Percentiles rank a stretch among this genome's conserved stretches.
Conservation (phyloP, 1,140 invertebrate genomes). For the Aleiodes sp. region DNA sequence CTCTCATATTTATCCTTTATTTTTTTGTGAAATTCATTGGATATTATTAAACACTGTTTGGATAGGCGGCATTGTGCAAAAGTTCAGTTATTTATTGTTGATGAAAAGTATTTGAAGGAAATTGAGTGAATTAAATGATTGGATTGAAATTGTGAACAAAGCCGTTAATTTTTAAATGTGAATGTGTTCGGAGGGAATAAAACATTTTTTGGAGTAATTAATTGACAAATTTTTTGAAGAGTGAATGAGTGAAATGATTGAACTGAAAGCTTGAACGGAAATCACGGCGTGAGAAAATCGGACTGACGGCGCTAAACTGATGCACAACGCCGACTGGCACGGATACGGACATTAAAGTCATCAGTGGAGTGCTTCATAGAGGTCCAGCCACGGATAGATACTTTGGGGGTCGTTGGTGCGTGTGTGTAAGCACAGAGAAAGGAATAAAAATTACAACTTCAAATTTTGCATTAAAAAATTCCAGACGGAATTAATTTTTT, state of each 20-base stretch:
- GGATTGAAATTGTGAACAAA: too few species aligned
- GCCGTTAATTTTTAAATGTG: too few species aligned
- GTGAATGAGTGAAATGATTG: slow-evolving; percentile 14
- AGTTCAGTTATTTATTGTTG: background rate
- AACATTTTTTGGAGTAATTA: too few species aligned
- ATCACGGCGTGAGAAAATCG: slow-evolving; percentile 61
- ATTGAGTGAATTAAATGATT: too few species aligned
- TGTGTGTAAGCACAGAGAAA: background rate
- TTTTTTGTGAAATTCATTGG: background rate
- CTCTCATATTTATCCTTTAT: background rate
- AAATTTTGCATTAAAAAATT: background rate
- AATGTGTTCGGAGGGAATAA: too few species aligned
- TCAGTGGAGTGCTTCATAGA: slow-evolving; percentile 42
- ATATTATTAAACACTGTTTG: too few species aligned
- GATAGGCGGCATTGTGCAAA: too few species aligned
- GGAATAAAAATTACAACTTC: background rate
- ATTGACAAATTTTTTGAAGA: background rate
- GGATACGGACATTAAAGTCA: slow-evolving; percentile 65
- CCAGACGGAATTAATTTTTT: background rate
- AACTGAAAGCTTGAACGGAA: slow-evolving; percentile 42
- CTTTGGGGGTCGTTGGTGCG: slow-evolving; percentile 18
- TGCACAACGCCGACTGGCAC: slow-evolving; percentile 55
- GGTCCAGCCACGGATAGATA: slow-evolving; percentile 23
- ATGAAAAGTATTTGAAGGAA: too few species aligned
- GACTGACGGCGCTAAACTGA: slow-evolving; percentile 39